Evolutionary conservation across 1,140 invertebrate species (phyloP), one percentile per base, ranked within the genome.

Genomic region (Hesperophylax magnus): DNA sequence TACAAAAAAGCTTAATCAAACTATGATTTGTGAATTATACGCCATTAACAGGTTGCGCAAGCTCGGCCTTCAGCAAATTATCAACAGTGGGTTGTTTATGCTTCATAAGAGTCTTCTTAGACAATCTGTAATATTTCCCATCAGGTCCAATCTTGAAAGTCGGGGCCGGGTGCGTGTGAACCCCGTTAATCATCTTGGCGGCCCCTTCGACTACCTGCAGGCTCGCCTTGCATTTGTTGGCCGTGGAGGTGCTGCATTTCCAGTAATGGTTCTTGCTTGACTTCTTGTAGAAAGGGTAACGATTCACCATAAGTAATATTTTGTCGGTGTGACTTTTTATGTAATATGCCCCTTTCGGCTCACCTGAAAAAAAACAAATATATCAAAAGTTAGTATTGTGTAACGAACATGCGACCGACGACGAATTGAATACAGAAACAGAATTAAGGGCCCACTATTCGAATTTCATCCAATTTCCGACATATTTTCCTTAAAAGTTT

Each of bases 61-160:
- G 3, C 3, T 56, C 17, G 5, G 11, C 17, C 1, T 56, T 8
- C 54, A 39, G 0, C 34, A 8, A 4, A n/a, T n/a, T 56, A 56
- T 56, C 15, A n/a, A 56, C 17, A 17, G 54, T 2, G 14, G 3
- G n/a, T 17, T 2, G 2, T 56, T 39, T 39, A 39, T 7, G 3
- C 8, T 39, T 39, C 34, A 39, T 7, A 9, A 39, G 5, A 39
- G 4, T 1, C 8, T 39, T 39, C 34, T 39, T 39, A 39, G 3
- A 7, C 34, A 39, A 39, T 8, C 34, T 56, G 54, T 20, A 15
- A 65, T 75, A 75, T 75, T 56, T 75, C 22, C 72, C 72, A 27
- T 27, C 24, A 8, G 11, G 3, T 11, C 52, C 56, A 5, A 17
- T n/a, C 5, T 24, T 31, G 20, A 56, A 56, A 6, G 3, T 24